Conservation (phyloP, 2,797 vertebrate genomes). For the Esox lucius region DNA sequence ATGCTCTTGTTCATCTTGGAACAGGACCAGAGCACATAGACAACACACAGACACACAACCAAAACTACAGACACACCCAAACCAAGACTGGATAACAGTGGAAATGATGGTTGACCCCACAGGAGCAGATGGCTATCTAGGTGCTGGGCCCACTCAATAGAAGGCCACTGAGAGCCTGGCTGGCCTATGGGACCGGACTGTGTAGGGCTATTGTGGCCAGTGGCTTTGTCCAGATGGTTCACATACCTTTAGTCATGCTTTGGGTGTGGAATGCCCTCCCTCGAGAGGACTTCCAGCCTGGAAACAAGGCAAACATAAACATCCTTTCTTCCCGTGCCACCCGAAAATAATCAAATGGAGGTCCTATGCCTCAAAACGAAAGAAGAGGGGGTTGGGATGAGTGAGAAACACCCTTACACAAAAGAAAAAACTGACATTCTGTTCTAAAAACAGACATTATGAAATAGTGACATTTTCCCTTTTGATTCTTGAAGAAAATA, state of each 20-base stretch:
- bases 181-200: constrained; percentile 38
- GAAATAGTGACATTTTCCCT: not conserved
- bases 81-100: constrained; percentile 26
- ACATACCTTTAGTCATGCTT: constrained; percentile 81
- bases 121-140: constrained; percentile 67
- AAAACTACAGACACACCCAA: constrained; percentile 2
- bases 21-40: not conserved
- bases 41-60: not conserved
- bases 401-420: constrained; percentile 13
- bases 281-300: constrained; percentile 76
- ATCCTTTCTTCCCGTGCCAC: constrained; percentile 63
- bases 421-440: constrained; percentile 23
- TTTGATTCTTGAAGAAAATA: too few relatives aligned
- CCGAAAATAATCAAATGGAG: constrained; percentile 61
- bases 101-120: constrained; percentile 47
- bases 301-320: constrained; percentile 85
- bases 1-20: constrained; percentile 46
- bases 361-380: constrained; percentile 49
- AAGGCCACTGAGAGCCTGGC: constrained; percentile 46
- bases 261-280: constrained; percentile 82
- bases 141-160: constrained; percentile 50
- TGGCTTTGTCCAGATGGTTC: constrained; percentile 84
- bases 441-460: constrained; percentile 11
- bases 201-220: constrained; percentile 75
- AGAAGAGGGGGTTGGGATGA: constrained; percentile 30